Evolutionary conservation across 2,888 invertebrate genomes (phyloP).

Genomic region (Brenthis hecate): DNA sequence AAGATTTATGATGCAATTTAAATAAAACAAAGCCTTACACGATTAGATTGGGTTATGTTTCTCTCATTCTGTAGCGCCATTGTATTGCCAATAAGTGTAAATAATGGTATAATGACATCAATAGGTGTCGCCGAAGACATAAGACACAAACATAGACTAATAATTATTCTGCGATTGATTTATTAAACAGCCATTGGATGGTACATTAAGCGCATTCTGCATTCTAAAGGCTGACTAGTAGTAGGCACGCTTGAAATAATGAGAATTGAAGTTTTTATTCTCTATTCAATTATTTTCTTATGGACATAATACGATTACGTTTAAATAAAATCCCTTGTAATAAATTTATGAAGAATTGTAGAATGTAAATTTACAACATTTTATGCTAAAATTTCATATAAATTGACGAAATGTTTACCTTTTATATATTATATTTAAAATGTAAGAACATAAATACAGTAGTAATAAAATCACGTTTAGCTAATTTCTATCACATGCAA

Average conservation of each 20-base stretch:
- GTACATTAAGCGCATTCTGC: constrained; percentile 41
- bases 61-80: not conserved
- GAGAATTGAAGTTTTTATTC: constrained; percentile 7
- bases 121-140: constrained; percentile 24
- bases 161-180: constrained; percentile 39
- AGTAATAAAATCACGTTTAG: no score
- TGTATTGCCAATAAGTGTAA: not conserved
- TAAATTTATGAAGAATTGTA: no score
- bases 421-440: no score
- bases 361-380: no score
- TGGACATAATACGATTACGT: constrained; percentile 1
- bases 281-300: no score
- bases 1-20: no score
- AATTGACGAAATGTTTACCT: no score
- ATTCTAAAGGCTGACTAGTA: constrained; percentile 25
- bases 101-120: constrained; percentile 5
- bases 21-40: no score
- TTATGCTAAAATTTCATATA: no score
- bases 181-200: constrained; percentile 41
- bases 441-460: no score
- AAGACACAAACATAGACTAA: constrained; percentile 38
- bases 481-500: not conserved
- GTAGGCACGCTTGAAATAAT: constrained; percentile 3
- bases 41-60: no score
- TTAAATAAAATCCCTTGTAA: not conserved